phyloP scores from a whole-genome alignment of 2,888 invertebrate genomes.

The Eremobia ochroleuca region DNA sequence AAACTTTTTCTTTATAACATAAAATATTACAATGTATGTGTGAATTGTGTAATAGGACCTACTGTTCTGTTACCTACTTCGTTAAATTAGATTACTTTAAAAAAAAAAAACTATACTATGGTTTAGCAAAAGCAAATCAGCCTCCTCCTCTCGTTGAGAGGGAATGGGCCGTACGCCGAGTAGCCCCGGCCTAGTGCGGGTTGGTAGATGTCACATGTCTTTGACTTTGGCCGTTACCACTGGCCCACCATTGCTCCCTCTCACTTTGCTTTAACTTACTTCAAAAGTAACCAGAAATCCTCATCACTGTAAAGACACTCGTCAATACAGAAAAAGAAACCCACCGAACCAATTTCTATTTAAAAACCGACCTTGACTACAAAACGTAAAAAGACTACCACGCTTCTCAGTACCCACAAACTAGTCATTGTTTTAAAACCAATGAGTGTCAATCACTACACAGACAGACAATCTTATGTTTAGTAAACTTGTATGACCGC shows the following conservation, averaged over 20 bases:
- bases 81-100: background rate
- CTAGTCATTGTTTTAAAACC: slow-evolving; percentile 49
- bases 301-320: background rate
- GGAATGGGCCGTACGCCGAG: too few relatives aligned
- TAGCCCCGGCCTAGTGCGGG: too few relatives aligned
- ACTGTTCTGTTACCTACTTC: background rate
- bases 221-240: background rate
- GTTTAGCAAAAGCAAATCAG: too few relatives aligned
- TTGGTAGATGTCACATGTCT: too few relatives aligned
- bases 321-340: background rate
- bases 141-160: background rate
- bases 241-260: background rate
- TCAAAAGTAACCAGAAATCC: background rate
- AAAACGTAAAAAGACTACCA: background rate
- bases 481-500: slow-evolving; percentile 50
- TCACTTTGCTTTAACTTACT: background rate
- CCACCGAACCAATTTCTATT: background rate
- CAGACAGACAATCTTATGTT: slow-evolving; percentile 40
- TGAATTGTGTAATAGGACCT: background rate
- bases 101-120: background rate
- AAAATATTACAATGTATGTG: background rate
- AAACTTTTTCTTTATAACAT: slow-evolving; percentile 2
- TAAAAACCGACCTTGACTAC: slow-evolving; percentile 13
- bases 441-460: slow-evolving; percentile 47
- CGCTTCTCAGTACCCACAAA: slow-evolving; percentile 39